phyloP scores from a whole-genome alignment of 2,888 invertebrate genomes.

The Andrena haemorrhoa region DNA sequence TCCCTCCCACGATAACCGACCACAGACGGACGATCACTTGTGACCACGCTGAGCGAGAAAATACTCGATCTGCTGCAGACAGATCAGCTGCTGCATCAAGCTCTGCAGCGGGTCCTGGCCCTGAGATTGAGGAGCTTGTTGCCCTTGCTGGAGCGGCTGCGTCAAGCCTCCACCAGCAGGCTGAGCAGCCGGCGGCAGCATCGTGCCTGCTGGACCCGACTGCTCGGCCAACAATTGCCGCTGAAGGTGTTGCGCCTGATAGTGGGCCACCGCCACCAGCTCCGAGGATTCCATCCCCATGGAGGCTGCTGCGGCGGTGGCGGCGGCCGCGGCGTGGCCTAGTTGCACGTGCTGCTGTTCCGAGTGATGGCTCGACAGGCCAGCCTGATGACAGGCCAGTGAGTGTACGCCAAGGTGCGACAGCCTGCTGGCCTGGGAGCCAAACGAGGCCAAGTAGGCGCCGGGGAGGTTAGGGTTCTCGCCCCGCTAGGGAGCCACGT shows the following conservation, averaged over 20 bases:
- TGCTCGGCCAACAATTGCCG: constrained; percentile 75
- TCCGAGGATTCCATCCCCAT: constrained; percentile 80
- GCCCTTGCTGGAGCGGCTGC: constrained; percentile 79
- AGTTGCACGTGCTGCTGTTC: constrained; percentile 76
- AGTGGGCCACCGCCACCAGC: constrained; percentile 76
- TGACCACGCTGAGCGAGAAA: constrained; percentile 82
- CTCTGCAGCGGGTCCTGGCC: constrained; percentile 83
- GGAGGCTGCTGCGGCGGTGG: constrained; percentile 70
- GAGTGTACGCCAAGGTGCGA: constrained; percentile 76
- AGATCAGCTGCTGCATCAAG: constrained; percentile 82
- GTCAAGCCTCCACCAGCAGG: constrained; percentile 77
- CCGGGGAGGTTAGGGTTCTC: constrained; percentile 83
- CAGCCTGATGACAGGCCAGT: constrained; percentile 69
- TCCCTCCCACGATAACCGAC: not conserved
- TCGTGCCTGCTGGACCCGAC: constrained; percentile 67
- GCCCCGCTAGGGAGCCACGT: constrained; percentile 85
- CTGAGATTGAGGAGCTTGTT: constrained; percentile 71
- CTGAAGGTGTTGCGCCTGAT: constrained; percentile 76
- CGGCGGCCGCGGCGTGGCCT: constrained; percentile 65
- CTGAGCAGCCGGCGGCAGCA: constrained; percentile 76
- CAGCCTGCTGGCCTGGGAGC: constrained; percentile 72
- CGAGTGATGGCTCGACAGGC: constrained; percentile 56
- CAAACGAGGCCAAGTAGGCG: constrained; percentile 78
- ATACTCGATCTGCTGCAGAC: constrained; percentile 81
- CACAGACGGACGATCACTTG: constrained; percentile 64